A percentile compares a stretch with the other conserved stretches of the same genome.
phyloP scores from a whole-genome alignment of 2,888 invertebrate species.

The Parascotia fuliginaria region DNA sequence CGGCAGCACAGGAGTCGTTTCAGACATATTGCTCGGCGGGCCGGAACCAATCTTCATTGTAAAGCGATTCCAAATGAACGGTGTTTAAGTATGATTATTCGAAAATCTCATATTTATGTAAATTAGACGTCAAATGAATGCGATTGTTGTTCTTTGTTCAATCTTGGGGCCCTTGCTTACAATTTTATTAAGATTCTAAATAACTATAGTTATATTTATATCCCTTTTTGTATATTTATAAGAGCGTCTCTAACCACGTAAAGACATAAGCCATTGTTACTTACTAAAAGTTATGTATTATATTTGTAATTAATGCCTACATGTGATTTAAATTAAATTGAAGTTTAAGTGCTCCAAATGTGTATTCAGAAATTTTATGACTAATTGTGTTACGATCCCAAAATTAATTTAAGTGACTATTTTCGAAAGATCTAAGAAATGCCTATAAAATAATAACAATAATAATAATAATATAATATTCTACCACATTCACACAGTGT shows the following conservation, averaged over 20 bases:
- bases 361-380: too few species aligned
- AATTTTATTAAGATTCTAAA: constrained; percentile 25
- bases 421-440: too few species aligned
- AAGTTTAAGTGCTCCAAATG: too few species aligned
- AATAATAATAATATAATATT: too few species aligned
- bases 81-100: constrained; percentile 74
- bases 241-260: too few species aligned
- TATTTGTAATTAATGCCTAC: too few species aligned
- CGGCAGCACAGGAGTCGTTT: constrained; percentile 54
- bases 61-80: constrained; percentile 71
- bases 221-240: constrained; percentile 4
- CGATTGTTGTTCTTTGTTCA: constrained; percentile 69
- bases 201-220: constrained; percentile 5
- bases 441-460: too few species aligned
- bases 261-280: background rate
- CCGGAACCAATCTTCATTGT: constrained; percentile 77
- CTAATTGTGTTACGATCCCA: too few species aligned
- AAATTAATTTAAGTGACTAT: too few species aligned
- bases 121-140: constrained; percentile 70
- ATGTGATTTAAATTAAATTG: too few species aligned
- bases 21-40: constrained; percentile 65
- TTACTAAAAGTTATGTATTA: too few species aligned
- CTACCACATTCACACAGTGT: too few species aligned
- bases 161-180: constrained; percentile 34
- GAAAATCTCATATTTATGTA: constrained; percentile 81